Evolutionary conservation across 2,113 vertebrate genomes (phyloP).

Genomic region (Dolichallabes microphthalmus): DNA sequence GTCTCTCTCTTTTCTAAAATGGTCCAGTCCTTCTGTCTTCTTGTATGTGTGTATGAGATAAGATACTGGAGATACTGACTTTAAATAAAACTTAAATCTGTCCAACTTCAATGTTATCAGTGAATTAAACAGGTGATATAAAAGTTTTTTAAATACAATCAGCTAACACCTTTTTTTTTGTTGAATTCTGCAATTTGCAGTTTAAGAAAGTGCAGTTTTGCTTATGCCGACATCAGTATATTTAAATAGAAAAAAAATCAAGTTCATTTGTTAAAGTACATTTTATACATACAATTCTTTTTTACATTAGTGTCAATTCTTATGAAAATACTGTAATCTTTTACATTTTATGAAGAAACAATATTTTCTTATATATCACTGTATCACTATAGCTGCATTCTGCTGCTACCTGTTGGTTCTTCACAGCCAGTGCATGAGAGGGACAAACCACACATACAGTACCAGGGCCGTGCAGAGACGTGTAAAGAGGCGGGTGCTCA

Average conservation of each 20-base stretch:
- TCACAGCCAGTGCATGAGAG: neutral
- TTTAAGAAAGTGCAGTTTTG: neutral
- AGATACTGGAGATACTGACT: neutral
- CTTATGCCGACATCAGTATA: too few relatives aligned
- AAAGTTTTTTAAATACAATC: neutral
- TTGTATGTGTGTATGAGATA: too few relatives aligned
- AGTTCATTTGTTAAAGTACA: neutral
- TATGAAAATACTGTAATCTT: neutral
- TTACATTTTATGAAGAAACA: neutral
- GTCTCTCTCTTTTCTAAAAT: too few relatives aligned
- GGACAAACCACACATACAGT: neutral
- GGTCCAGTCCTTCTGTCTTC: too few relatives aligned
- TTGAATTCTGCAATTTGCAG: neutral
- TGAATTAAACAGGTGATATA: neutral
- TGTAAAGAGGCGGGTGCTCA: too few relatives aligned
- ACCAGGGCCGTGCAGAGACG: too few relatives aligned
- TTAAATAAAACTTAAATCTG: neutral
- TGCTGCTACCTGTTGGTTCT: constrained; percentile 7
- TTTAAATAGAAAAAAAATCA: neutral
- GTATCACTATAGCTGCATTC: neutral
- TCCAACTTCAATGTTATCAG: neutral
- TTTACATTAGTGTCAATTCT: neutral
- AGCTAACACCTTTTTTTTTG: neutral
- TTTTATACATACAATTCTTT: neutral
- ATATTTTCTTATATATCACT: neutral